Base-by-base conservation (phyloP, 2,888 invertebrate species). In the Acholoe squamosa region DNA sequence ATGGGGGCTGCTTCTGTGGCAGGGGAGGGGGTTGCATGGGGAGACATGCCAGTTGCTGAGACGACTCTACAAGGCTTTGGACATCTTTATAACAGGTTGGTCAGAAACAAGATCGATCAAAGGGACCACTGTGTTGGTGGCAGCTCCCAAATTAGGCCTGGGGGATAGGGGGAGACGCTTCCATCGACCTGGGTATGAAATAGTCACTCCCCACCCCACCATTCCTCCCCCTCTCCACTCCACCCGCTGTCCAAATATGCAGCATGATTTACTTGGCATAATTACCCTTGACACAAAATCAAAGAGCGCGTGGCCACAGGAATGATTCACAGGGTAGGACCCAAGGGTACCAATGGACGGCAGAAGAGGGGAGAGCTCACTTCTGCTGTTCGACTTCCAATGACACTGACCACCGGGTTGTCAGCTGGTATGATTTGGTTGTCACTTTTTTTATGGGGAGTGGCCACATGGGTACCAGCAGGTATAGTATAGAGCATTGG, bases 21-120 rank as follows among this genome's bases (percentile, higher is more conserved):
- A 7, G 3, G 3, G 43, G 43, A 43, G 5, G 43, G 43, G 43
- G 43, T 43, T 3, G 43, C 5, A 10, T 67, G 25, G 71, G 14
- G 71, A 5, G 71, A 71, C 71, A 71, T 71, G 71, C 71, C 71
- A 71, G 71, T 25, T 71, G 71, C 71, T 71, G 71, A 71, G 71
- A 71, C 71, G 71, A 71, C 71, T 43, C 43, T n/a, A 71, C 71
- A 71, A 14, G 28, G 71, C 71, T 71, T 61, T 14, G 71, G 71
- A 71, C 71, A 71, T 71, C 71, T 28, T 71, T 28, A 71, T 71
- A 71, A 71, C 28, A 5, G 71, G 71, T 1, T 28, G 28, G 71
- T 71, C 71, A 25, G 31, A 28, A 71, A 71, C 71, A 0, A 14
- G 31, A 71, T 71, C 71, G 25, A 71, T 71, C 28, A 16, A 16